Base-by-base conservation (phyloP, 2,888 invertebrate genomes). In the Galerucella nymphaeae region DNA sequence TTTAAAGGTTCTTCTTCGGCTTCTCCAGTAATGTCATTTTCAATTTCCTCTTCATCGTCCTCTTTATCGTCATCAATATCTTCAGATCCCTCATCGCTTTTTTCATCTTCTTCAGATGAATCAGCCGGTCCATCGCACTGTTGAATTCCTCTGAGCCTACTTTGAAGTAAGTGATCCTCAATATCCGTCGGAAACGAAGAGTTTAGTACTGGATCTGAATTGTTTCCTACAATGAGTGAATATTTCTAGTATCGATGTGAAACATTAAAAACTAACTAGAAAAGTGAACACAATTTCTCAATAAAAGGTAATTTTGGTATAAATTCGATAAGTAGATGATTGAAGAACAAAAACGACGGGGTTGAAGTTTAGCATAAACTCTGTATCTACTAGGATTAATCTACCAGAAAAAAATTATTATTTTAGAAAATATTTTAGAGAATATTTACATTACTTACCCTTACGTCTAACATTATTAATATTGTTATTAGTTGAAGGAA, bases 1-100 rank as follows among this genome's bases (percentile, higher is more conserved):
- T 98, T 98, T 1, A 99, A 88, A 0, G 98, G 98, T 84, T 98
- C 98, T 88, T 98, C 86, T 79, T 86, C 86, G 9, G 78, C 79
- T 9, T 82, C 85, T 65, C 83, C 85, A 66, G 84, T 84, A 65
- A 79, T 72, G 38, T 90, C 90, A 65, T 87, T 85, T 71, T 89
- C 91, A 71, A 92, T 92, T 77, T 92, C 92, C 14, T 92, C 90
- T 78, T 92, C 92, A 57, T 89, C 90, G 78, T 92, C 92, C 57
- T 89, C 89, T 76, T 89, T 89, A 71, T 91, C 91, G 57, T 89
- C 89, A 64, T 89, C 89, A 74, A 89, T 88, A 23, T 89, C 89
- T 74, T 80, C 90, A 85, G 77, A 94, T 71, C 94, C 94, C 68
- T 89, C 89, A 67, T 90, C 89, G 76, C 89, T 89, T 55, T 89